Conservation (phyloP, 92 coral and sea anemone species). For the Muricea muricata region DNA sequence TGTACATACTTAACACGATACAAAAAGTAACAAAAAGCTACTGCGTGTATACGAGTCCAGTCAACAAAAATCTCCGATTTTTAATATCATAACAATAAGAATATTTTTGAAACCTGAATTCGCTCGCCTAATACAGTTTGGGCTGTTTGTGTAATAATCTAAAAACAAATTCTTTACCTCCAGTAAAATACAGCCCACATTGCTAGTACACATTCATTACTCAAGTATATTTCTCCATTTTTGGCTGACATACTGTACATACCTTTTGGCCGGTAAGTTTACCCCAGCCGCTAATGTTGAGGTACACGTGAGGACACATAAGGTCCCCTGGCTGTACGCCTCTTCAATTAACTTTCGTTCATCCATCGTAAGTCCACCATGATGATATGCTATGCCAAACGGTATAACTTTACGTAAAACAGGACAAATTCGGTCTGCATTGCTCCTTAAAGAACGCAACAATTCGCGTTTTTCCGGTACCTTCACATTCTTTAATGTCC, state of each 20-base stretch:
- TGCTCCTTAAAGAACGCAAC: slow-evolving; percentile 75
- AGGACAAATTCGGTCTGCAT: slow-evolving; percentile 88
- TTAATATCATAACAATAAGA: neutral
- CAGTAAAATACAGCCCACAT: no score
- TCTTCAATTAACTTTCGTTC: slow-evolving; percentile 95
- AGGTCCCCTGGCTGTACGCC: slow-evolving; percentile 87
- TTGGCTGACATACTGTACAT: slow-evolving; percentile 58
- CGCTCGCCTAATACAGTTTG: no score
- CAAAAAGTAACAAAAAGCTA: no score
- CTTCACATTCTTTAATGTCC: slow-evolving; percentile 74
- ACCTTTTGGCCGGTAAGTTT: slow-evolving; percentile 98
- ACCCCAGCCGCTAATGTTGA: slow-evolving; percentile 99
- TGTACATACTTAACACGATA: no score
- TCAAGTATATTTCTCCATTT: neutral
- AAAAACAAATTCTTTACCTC: no score
- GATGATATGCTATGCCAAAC: slow-evolving; percentile 93
- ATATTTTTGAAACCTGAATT: no score
- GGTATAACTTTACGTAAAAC: slow-evolving; percentile 73
- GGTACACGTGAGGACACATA: slow-evolving; percentile 89
- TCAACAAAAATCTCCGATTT: neutral
- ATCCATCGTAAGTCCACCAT: slow-evolving; percentile 95
- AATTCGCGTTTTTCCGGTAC: slow-evolving; percentile 69
- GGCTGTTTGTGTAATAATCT: no score
- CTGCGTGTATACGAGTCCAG: no score
- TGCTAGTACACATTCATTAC: no score